These are phyloP conservation scores for Brachypodius melanocephalos DNA, from an alignment of 2,113 vertebrate genomes.

Conservation along the genomic window DNA sequence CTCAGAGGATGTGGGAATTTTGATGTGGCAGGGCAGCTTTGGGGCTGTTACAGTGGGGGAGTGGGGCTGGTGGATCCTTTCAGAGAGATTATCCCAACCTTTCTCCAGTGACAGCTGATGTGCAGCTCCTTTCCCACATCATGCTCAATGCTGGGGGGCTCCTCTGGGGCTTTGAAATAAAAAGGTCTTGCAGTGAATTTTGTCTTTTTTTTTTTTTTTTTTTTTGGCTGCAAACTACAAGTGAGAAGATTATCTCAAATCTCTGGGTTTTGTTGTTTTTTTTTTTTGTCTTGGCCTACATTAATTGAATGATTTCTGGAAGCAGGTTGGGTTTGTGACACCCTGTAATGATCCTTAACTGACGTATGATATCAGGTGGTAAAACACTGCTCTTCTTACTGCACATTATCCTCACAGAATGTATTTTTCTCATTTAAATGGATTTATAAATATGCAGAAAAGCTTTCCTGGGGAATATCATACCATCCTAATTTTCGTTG, in stretches of 20 bases:
- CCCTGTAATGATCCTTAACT: background rate
- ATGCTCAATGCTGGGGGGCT: background rate
- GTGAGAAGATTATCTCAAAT: background rate
- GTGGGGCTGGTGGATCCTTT: background rate
- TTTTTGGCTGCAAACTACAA: background rate
- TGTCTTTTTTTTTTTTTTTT: background rate
- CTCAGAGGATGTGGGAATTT: background rate
- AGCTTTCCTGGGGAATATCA: constrained; percentile 32
- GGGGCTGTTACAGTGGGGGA: background rate
- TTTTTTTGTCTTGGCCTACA: background rate
- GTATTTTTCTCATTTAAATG: background rate
- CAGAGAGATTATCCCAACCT: background rate
- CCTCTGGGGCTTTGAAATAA: background rate
- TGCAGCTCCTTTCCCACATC: background rate
- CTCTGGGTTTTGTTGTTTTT: background rate
- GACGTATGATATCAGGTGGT: background rate
- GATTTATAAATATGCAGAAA: constrained; percentile 25
- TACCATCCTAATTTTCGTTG: constrained; percentile 29
- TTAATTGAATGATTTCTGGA: background rate
- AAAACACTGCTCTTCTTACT: background rate
- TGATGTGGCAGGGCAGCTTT: background rate
- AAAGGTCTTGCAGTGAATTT: background rate
- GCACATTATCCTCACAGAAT: background rate
- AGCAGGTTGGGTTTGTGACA: background rate
- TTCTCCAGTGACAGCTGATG: background rate